Evolutionary conservation across 1,140 invertebrate species (phyloP), one percentile per base, ranked within the genome.

Genomic region (Anoplophora glabripennis): DNA sequence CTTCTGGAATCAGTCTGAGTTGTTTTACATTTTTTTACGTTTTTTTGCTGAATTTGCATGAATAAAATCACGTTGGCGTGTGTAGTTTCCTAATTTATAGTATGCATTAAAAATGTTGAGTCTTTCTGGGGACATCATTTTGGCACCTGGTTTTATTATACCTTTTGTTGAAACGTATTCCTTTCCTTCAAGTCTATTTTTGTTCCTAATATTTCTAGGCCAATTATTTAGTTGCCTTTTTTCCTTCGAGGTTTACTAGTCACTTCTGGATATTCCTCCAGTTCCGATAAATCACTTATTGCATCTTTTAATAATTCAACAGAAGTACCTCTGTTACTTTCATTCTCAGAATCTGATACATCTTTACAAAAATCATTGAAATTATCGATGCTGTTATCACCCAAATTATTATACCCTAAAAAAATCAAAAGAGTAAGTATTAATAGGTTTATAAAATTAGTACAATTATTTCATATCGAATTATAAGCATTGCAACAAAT

Each of bases 91-190:
- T 53, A 53, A 18, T 53, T 53, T 18, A 18, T 53, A 53, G 41
- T 53, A 45, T 7, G 36, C 21, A 15, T n/a, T n/a, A n/a, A n/a
- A n/a, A n/a, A n/a, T n/a, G n/a, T n/a, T n/a, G n/a, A n/a, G 12
- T 15, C 44, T 46, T 21, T 10, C 44, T 12, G 34, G 34, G 15
- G 15, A n/a, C 48, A 34, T 34, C 48, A 34, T 11, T 51, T 51
- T 28, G 48, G 28, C 28, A 51, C 11, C 48, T 21, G 48, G 48
- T 34, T 11, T 28, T 34, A 12, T 21, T 34, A 36, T n/a, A 9
- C 48, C 48, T 34, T 51, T 51, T 14, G 37, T 40, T 40, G 37
- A n/a, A 51, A 51, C 34, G n/a, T 51, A 51, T 51, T 51, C 48
- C 21, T 51, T 36, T 51, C 34, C 48, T 35, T 8, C 15, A 34